phyloP scores from a whole-genome alignment of 2,888 invertebrate genomes.

The Abrostola triplasia region DNA sequence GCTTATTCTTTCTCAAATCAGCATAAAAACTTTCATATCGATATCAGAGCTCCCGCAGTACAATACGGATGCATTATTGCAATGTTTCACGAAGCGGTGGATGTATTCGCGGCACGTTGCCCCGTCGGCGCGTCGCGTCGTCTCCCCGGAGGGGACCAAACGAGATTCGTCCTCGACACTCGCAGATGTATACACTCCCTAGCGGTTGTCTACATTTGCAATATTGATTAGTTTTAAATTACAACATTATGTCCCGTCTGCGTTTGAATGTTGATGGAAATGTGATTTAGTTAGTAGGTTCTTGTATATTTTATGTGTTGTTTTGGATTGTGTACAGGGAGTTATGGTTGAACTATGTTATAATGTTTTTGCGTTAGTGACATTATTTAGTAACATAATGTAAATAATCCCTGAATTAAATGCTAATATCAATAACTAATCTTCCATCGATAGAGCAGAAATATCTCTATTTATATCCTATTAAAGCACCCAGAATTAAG shows the following conservation, averaged over 20 bases:
- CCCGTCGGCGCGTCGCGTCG: conserved; percentile 43
- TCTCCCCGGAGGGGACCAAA: conserved; percentile 42
- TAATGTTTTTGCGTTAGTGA: no score
- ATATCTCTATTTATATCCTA: no score
- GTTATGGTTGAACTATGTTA: no score
- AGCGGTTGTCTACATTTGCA: conserved; percentile 39
- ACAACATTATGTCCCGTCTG: conserved; percentile 10
- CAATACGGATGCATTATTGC: conserved; percentile 57
- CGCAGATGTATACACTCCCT: conserved; percentile 50
- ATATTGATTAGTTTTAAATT: conserved; percentile 47
- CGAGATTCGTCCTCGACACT: conserved; percentile 46
- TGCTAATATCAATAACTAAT: no score
- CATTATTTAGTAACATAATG: no score
- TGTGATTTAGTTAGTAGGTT: background rate
- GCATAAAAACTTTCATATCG: conserved; percentile 50
- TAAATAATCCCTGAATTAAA: no score
- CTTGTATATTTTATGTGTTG: background rate
- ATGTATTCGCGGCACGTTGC: conserved; percentile 60
- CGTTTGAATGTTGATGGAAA: background rate
- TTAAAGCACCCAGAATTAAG: no score
- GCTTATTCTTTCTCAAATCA: conserved; percentile 45
- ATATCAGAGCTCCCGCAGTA: conserved; percentile 40
- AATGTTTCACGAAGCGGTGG: conserved; percentile 49
- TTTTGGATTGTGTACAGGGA: no score
- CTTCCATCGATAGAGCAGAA: no score